Percentiles rank a stretch among this genome's conserved stretches.
Conservation (phyloP, 2,113 vertebrate genomes). For the Phyllopteryx taeniolatus region DNA sequence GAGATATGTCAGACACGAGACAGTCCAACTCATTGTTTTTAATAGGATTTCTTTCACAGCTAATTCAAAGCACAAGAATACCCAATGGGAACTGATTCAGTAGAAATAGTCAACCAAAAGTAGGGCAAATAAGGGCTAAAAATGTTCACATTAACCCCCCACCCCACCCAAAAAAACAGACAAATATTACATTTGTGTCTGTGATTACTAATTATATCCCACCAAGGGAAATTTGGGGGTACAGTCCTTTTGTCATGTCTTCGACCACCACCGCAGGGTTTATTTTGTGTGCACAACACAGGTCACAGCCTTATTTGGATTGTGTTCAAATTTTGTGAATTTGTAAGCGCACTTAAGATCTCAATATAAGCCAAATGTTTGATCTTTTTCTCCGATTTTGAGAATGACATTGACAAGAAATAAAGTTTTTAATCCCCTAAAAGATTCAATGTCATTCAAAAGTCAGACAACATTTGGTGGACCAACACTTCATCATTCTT, state of each 20-base stretch:
- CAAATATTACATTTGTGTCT: neutral
- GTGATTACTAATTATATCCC: neutral
- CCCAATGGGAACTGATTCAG: slow-evolving; percentile 15
- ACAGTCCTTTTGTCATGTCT: neutral
- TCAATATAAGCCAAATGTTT: neutral
- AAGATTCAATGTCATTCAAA: neutral
- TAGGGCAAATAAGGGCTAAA: slow-evolving; percentile 6
- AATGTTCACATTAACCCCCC: neutral
- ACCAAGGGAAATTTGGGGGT: neutral
- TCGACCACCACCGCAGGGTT: neutral
- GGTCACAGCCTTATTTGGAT: neutral
- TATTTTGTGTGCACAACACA: neutral
- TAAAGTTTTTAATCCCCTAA: neutral
- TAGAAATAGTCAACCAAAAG: neutral
- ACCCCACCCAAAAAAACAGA: neutral
- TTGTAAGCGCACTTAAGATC: neutral
- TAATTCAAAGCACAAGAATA: slow-evolving; percentile 27
- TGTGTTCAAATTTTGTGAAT: neutral
- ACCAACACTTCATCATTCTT: neutral
- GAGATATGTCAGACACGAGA: slow-evolving; percentile 25
- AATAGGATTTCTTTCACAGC: slow-evolving; percentile 17
- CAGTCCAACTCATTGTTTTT: slow-evolving; percentile 16
- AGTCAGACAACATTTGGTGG: neutral
- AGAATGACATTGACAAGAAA: neutral
- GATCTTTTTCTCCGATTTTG: neutral